Base-by-base conservation (phyloP, 1,140 invertebrate genomes). In the Propsilocerus akamusi region DNA sequence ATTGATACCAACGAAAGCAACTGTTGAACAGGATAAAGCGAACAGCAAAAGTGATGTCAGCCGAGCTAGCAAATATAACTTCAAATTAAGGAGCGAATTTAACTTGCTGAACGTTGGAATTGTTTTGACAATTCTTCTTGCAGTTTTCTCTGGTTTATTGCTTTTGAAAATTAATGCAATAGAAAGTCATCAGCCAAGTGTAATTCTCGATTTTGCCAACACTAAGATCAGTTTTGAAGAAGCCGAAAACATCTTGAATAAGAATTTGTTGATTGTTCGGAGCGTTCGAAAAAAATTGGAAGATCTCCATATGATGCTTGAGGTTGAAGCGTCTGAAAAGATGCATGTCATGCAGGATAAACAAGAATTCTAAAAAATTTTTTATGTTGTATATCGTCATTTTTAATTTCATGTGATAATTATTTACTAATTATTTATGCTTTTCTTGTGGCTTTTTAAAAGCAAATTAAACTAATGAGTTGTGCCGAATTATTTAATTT, bases 101-200 rank as follows among this genome's bases (percentile, higher is more conserved):
- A 56, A 60, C 53, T 47, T 59, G 10, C 53, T 61, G 14, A 61
- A 60, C 47, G 14, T 62, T 53, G 60, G 60, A 46, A 54, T 61
- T 24, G 46, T 59, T 49, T 47, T 62, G 25, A 53, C 58, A 24
- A 32, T 61, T 6, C 46, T 62, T 25, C 48, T 62, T 49, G 55
- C 60, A 34, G 25, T 62, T n/a, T 58, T 62, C 32, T 59, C 60
- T 25, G 56, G 55, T 53, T 62, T 61, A 34, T 51, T 62, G 53
- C 54, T 62, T 22, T 59, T 59, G 59, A 51, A 57, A 55, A 48
- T 56, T 60, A 52, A 50, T 60, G 46, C 60, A 61, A 55, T 53
- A 53, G 12, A 61, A 58, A 54, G 22, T 17, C n/a, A 17, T 7
- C n/a, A n/a, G n/a, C n/a, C n/a, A n/a, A n/a, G n/a, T n/a, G n/a